phyloP scores from a whole-genome alignment of 1,140 invertebrate species.

The Microplitis demolitor region DNA sequence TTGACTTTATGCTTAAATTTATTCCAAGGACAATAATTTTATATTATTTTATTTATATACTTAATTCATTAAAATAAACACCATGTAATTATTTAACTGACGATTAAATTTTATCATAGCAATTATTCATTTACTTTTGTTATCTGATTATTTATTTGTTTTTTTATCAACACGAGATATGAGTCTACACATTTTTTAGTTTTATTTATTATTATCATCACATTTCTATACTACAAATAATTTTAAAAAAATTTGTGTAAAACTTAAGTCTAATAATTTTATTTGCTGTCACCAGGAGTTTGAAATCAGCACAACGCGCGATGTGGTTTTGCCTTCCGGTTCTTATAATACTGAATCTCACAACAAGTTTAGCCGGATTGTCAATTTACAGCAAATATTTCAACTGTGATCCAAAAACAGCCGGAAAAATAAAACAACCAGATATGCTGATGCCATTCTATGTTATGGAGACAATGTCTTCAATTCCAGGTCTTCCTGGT shows the following conservation, averaged over 20 bases:
- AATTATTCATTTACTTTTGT: too few relatives aligned
- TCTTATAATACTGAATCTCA: conserved; percentile 69
- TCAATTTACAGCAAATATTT: conserved; percentile 78
- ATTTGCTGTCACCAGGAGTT: conserved; percentile 43
- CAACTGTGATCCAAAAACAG: conserved; percentile 74
- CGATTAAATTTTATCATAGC: too few relatives aligned
- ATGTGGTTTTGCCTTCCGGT: conserved; percentile 76
- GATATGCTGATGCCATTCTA: conserved; percentile 78
- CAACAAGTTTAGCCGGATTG: conserved; percentile 77
- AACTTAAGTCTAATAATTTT: not conserved
- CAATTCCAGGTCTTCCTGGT: conserved; percentile 75
- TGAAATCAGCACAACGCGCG: conserved; percentile 68
- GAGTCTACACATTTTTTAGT: not conserved
- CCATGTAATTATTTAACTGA: too few relatives aligned
- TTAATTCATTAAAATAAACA: too few relatives aligned
- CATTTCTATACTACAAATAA: too few relatives aligned
- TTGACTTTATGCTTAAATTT: too few relatives aligned
- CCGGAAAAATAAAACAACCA: conserved; percentile 59
- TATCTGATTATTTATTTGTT: not conserved
- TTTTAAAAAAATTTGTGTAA: not conserved
- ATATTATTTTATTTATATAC: too few relatives aligned
- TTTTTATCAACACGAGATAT: not conserved
- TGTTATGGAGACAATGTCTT: conserved; percentile 75
- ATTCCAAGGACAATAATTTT: too few relatives aligned
- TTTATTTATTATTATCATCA: too few relatives aligned